These are phyloP conservation scores for Bathybates hornii DNA, from an alignment of 2,113 vertebrate genomes.

Conservation along the genomic window DNA sequence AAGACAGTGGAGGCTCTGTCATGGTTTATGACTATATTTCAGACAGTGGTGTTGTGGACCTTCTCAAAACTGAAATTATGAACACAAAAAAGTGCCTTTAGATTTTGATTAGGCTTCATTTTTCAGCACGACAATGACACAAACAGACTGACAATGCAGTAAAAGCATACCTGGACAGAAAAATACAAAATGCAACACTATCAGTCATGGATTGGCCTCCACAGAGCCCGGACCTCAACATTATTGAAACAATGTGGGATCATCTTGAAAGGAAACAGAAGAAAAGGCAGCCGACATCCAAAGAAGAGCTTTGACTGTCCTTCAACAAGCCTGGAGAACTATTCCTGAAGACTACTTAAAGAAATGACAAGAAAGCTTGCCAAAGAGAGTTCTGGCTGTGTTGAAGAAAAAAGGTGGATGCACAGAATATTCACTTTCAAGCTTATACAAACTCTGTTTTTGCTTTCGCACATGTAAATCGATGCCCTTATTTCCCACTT, in stretches of 20 bases:
- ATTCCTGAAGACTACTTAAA: not conserved
- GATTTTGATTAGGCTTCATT: not conserved
- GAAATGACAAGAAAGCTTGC: not conserved
- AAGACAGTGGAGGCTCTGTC: not conserved
- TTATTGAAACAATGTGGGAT: not conserved
- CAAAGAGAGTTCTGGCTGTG: not conserved
- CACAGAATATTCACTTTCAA: not conserved
- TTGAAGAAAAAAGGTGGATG: not conserved
- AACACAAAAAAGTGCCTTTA: not conserved
- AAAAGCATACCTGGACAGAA: not conserved
- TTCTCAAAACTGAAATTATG: not conserved
- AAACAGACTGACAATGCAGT: not conserved
- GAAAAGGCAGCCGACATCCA: not conserved
- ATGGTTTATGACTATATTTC: not conserved
- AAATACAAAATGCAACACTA: not conserved
- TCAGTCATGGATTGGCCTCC: not conserved
- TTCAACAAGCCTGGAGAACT: not conserved
- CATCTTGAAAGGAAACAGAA: not conserved
- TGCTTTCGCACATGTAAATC: not conserved
- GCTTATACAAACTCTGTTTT: not conserved
- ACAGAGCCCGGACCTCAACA: not conserved
- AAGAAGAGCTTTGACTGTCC: not conserved
- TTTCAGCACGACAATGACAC: not conserved
- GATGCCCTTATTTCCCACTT: not conserved
- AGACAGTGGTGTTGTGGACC: rapidly evolving